Percentiles rank a stretch among this genome's conserved stretches.
Conservation (phyloP, 2,113 vertebrate species). For the Leiothrix lutea region DNA sequence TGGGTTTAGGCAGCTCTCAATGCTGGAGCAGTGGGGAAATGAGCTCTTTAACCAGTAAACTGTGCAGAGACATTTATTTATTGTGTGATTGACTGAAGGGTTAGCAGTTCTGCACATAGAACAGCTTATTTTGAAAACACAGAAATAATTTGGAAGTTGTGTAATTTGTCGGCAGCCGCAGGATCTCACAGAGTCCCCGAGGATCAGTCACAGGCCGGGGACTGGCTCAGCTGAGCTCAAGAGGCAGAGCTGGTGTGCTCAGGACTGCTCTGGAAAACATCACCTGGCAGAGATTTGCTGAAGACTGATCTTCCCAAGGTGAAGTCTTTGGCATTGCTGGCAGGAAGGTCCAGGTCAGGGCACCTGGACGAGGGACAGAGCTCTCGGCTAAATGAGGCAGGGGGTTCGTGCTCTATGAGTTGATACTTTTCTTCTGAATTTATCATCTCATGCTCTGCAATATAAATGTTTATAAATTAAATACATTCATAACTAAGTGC, state of each 20-base stretch:
- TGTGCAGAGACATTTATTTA: neutral
- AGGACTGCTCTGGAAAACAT: neutral
- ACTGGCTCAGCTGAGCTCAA: neutral
- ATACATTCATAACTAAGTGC: slow-evolving; percentile 11
- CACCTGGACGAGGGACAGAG: fast-evolving
- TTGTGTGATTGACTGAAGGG: neutral
- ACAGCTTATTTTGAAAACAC: neutral
- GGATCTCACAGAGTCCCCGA: neutral
- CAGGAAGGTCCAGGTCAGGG: neutral
- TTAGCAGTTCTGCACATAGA: neutral
- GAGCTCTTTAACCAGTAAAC: neutral
- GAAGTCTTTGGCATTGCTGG: fast-evolving
- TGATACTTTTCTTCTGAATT: neutral
- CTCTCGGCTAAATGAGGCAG: fast-evolving
- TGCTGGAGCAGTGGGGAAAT: neutral
- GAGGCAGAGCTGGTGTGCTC: neutral
- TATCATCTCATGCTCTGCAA: neutral
- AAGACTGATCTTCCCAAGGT: neutral
- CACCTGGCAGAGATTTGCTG: neutral
- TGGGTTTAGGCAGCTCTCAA: neutral
- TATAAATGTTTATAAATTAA: slow-evolving; percentile 11
- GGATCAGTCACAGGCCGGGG: neutral
- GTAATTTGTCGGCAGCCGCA: neutral
- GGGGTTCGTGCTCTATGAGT: neutral
- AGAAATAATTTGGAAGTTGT: neutral